phyloP scores from a whole-genome alignment of 2,113 vertebrate genomes.

The Carassius gibelio region DNA sequence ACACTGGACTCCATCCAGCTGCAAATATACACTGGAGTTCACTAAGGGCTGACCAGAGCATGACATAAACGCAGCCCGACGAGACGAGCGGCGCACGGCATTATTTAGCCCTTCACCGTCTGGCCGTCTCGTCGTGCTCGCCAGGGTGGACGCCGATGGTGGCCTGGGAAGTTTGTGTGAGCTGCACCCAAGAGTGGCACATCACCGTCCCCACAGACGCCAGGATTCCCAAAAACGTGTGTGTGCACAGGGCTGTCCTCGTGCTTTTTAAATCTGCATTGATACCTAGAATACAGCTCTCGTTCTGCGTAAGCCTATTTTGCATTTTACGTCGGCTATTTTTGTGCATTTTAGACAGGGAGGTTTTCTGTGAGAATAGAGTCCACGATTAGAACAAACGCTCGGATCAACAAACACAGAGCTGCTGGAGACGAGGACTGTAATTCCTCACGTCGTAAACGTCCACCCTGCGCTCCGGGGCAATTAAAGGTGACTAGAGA shows the following conservation, averaged over 20 bases:
- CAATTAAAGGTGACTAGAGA: background rate
- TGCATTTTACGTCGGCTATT: constrained; percentile 16
- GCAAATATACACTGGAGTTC: background rate
- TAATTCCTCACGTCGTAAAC: background rate
- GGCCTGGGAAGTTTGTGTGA: constrained; percentile 44
- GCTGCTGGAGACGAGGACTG: background rate
- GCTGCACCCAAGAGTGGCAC: constrained; percentile 55
- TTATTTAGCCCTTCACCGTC: constrained; percentile 36
- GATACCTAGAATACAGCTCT: constrained; percentile 28
- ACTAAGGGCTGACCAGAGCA: background rate
- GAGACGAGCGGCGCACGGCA: constrained; percentile 5
- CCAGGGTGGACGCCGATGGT: constrained; percentile 36
- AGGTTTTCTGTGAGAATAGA: constrained; percentile 22
- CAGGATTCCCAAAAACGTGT: constrained; percentile 32
- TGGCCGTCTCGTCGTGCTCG: constrained; percentile 34
- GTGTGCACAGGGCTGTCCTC: constrained; percentile 44
- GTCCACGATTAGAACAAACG: background rate
- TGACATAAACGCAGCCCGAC: constrained; percentile 19
- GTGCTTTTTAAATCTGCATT: constrained; percentile 37
- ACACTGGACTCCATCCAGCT: background rate
- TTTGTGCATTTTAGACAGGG: constrained; percentile 16
- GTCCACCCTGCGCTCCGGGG: constrained; percentile 10
- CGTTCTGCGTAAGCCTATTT: constrained; percentile 40
- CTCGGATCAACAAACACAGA: constrained; percentile 18
- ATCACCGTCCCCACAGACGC: constrained; percentile 42